Conservation (phyloP, 2,888 invertebrate species). For the Pandemis cinnamomeana region DNA sequence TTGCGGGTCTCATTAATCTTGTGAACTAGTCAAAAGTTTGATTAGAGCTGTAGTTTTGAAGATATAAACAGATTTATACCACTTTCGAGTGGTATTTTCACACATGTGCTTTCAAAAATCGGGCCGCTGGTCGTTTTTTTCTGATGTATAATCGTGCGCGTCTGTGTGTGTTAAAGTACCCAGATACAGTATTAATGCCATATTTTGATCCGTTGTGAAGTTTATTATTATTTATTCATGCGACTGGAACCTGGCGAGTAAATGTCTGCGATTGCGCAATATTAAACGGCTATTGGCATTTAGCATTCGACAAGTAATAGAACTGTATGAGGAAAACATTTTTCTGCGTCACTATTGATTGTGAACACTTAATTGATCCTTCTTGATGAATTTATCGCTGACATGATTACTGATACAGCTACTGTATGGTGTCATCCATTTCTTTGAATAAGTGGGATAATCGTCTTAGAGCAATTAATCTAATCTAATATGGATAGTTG, state of each 20-base stretch:
- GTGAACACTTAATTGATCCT: not conserved
- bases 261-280: slow-evolving; percentile 5
- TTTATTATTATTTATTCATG: slow-evolving; percentile 2
- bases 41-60: too few species aligned
- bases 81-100: too few species aligned
- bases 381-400: not conserved
- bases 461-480: not conserved
- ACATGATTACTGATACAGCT: slow-evolving; percentile 5
- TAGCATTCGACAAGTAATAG: not conserved
- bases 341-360: slow-evolving; percentile 5
- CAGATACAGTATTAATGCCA: not conserved
- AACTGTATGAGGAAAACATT: not conserved
- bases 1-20: too few species aligned
- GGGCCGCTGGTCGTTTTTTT: too few species aligned
- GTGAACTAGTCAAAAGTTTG: too few species aligned
- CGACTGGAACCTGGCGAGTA: slow-evolving; percentile 2
- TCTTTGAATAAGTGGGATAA: not conserved
- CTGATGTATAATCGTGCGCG: too few species aligned
- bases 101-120: too few species aligned
- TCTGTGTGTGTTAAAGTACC: not conserved
- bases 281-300: slow-evolving; percentile 23
- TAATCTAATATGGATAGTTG: not conserved
- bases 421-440: not conserved
- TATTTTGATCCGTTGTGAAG: not conserved
- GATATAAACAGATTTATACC: too few species aligned